A percentile compares a stretch with the other conserved stretches of the same genome.
phyloP scores from a whole-genome alignment of 2,113 vertebrate species.

The Channa maculata region DNA sequence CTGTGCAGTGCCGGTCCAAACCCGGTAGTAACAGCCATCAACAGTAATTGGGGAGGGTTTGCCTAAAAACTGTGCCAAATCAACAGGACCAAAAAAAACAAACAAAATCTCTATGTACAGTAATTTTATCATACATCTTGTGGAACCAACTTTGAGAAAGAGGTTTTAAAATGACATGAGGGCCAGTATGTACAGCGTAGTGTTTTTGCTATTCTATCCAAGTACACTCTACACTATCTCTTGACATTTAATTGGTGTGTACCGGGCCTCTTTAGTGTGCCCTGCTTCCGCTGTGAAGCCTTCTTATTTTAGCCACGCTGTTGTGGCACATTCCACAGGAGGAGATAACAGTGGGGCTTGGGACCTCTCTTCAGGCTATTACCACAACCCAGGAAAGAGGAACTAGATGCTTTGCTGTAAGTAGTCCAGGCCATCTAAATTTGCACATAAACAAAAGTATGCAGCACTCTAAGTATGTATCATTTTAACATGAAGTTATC shows the following conservation, averaged over 20 bases:
- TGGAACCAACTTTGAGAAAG: too few species aligned
- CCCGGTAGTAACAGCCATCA: too few species aligned
- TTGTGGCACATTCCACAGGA: conserved; percentile 82
- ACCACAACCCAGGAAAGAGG: conserved; percentile 42
- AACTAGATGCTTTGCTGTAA: conserved; percentile 18
- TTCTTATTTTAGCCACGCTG: conserved; percentile 84
- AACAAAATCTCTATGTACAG: too few species aligned
- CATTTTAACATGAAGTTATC: neutral
- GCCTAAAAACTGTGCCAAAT: too few species aligned
- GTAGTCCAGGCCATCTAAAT: neutral
- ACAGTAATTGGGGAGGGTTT: too few species aligned
- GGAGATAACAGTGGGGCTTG: conserved; percentile 76
- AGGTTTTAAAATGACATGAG: neutral
- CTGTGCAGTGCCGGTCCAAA: too few species aligned
- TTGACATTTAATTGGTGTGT: conserved; percentile 82
- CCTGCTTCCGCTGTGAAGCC: conserved; percentile 69
- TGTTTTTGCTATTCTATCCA: conserved; percentile 17
- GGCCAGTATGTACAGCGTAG: conserved; percentile 6
- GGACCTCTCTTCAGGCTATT: conserved; percentile 40
- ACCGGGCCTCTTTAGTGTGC: conserved; percentile 63
- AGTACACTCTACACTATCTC: conserved; percentile 69
- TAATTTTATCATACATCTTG: neutral
- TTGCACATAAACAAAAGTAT: neutral
- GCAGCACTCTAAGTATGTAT: too few species aligned
- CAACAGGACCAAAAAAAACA: too few species aligned